Conservation (phyloP, 2,888 invertebrate genomes). For the Parnassius smintheus region DNA sequence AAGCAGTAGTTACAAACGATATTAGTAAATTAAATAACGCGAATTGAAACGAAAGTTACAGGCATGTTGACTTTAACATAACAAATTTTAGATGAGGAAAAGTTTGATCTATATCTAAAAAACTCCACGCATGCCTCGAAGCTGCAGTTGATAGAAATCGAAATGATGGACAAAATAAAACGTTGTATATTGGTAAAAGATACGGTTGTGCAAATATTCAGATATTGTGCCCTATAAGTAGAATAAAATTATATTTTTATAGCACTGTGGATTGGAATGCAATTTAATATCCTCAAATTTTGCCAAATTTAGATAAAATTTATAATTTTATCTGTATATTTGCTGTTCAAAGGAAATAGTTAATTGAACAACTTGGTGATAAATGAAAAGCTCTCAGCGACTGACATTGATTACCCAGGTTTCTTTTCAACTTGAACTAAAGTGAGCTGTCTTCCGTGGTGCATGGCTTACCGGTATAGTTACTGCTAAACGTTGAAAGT, state of each 20-base stretch:
- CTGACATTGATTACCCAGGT: constrained; percentile 31
- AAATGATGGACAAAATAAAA: constrained; percentile 7
- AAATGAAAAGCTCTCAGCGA: constrained; percentile 49
- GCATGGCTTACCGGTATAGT: background rate
- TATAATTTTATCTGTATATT: constrained; percentile 17
- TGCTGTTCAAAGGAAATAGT: constrained; percentile 28
- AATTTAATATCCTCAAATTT: background rate
- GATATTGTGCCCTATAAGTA: constrained; percentile 12
- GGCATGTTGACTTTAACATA: constrained; percentile 28
- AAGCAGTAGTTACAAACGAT: background rate
- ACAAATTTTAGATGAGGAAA: constrained; percentile 29
- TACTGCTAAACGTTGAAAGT: background rate
- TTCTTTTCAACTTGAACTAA: constrained; percentile 66
- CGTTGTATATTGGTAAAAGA: background rate
- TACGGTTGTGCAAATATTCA: constrained; percentile 37
- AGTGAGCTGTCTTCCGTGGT: background rate
- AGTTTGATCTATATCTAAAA: constrained; percentile 16
- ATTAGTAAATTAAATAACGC: constrained; percentile 14
- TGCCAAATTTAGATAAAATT: background rate
- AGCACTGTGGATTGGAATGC: background rate
- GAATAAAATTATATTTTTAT: too few species aligned
- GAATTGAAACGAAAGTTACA: constrained; percentile 15
- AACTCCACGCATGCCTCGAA: constrained; percentile 36
- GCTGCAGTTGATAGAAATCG: constrained; percentile 29
- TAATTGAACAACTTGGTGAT: constrained; percentile 37